Evolutionary conservation across 92 coral and sea anemone genomes (phyloP).

Genomic region (Meandrina meandrites): DNA sequence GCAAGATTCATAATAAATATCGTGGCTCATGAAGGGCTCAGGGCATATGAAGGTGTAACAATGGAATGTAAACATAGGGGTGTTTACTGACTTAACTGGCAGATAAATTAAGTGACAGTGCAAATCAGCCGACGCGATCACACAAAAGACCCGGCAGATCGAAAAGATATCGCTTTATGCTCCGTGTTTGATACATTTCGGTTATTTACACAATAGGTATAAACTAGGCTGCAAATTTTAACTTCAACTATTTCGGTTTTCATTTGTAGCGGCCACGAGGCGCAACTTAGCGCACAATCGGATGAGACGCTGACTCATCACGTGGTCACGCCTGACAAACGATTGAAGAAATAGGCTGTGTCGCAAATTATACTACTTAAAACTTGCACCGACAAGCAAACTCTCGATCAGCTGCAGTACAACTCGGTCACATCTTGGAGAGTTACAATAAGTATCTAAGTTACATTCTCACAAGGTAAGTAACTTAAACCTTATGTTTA

Average conservation of each 20-base stretch:
- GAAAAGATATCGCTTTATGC: not conserved
- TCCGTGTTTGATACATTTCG: not conserved
- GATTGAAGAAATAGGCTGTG: not conserved
- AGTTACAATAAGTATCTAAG: too few relatives aligned
- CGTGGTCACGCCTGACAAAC: not conserved
- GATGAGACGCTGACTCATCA: not conserved
- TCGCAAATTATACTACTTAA: not conserved
- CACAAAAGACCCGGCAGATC: not conserved
- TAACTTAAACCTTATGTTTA: not conserved
- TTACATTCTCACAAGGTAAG: not conserved
- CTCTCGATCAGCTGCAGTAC: not conserved
- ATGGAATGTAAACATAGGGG: constrained; percentile 5
- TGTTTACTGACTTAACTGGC: too few relatives aligned
- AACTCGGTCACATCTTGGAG: not conserved
- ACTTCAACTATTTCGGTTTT: not conserved
- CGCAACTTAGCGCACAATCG: not conserved
- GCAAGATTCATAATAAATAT: not conserved
- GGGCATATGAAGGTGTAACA: not conserved
- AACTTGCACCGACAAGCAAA: not conserved
- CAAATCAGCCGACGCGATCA: not conserved
- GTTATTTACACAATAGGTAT: not conserved
- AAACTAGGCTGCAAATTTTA: not conserved
- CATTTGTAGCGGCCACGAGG: not conserved
- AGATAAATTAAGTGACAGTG: not conserved
- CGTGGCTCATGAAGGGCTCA: not conserved